Percentiles rank a stretch among this genome's conserved stretches.
Conservation (phyloP, 2,888 invertebrate species). For the Nezara viridula region DNA sequence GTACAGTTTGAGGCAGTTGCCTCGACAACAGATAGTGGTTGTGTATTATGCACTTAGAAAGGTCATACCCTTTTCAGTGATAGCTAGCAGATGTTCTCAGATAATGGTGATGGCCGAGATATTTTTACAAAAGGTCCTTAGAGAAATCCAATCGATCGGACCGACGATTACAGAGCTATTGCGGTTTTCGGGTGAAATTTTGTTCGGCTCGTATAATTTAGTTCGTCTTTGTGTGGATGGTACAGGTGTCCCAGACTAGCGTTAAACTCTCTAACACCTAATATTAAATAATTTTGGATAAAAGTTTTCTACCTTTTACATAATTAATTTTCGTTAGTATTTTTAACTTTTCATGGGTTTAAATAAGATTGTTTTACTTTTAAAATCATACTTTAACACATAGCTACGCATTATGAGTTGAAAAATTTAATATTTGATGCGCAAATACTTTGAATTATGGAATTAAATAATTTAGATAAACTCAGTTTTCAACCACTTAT, state of each 20-base stretch:
- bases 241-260: neutral
- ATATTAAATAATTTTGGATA: no score
- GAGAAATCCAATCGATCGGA: neutral
- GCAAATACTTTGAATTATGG: no score
- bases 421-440: no score
- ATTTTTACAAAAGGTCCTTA: slow-evolving; percentile 16
- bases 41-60: neutral
- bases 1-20: neutral
- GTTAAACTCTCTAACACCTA: no score
- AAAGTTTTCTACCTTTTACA: no score
- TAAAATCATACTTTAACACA: no score
- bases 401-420: no score
- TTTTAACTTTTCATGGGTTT: no score
- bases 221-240: neutral
- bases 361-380: no score
- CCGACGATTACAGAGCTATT: neutral
- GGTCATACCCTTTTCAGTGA: neutral
- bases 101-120: slow-evolving; percentile 34
- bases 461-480: no score
- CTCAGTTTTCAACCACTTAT: no score
- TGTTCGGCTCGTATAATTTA: neutral
- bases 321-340: no score
- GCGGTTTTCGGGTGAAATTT: neutral
- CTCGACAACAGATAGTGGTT: slow-evolving; percentile 8
- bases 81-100: slow-evolving; percentile 4